Percentiles rank a stretch among this genome's conserved stretches.
Conservation (phyloP, 2,113 vertebrate genomes). For the Lepus americanus region DNA sequence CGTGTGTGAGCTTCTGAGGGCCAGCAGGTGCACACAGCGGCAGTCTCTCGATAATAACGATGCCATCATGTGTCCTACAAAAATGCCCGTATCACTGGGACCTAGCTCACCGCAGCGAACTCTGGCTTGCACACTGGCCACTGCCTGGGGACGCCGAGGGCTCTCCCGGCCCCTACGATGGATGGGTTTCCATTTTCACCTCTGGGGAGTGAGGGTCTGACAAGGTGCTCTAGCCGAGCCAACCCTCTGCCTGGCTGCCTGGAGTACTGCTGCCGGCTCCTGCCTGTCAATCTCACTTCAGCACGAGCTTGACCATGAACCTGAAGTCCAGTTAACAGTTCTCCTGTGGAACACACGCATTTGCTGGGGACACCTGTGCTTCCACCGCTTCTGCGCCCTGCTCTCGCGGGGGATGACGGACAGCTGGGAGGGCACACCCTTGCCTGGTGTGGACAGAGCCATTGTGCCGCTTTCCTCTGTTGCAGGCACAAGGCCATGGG, state of each 20-base stretch:
- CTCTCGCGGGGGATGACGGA: not conserved
- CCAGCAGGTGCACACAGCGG: not conserved
- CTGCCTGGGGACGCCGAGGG: not conserved
- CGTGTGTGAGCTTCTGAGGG: not conserved
- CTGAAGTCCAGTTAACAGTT: slow-evolving; percentile 1
- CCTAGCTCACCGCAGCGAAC: not conserved
- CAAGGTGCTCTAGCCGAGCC: not conserved
- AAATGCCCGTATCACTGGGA: not conserved
- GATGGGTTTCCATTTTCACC: not conserved
- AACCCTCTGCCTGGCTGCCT: not conserved
- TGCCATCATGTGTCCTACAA: not conserved
- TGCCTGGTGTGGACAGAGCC: not conserved
- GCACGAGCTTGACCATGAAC: not conserved
- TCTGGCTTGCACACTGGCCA: not conserved
- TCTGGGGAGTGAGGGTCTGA: not conserved
- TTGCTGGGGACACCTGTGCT: not conserved
- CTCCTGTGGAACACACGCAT: not conserved
- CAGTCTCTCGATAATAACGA: not conserved
- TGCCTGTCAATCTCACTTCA: not conserved
- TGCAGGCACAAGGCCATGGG: not conserved
- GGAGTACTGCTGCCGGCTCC: not conserved
- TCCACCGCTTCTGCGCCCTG: not conserved
- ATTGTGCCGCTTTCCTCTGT: not conserved
- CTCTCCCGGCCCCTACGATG: not conserved
- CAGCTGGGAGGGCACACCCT: not conserved